Conservation (phyloP, 2,888 invertebrate genomes). For the Oscheius sp. region DNA sequence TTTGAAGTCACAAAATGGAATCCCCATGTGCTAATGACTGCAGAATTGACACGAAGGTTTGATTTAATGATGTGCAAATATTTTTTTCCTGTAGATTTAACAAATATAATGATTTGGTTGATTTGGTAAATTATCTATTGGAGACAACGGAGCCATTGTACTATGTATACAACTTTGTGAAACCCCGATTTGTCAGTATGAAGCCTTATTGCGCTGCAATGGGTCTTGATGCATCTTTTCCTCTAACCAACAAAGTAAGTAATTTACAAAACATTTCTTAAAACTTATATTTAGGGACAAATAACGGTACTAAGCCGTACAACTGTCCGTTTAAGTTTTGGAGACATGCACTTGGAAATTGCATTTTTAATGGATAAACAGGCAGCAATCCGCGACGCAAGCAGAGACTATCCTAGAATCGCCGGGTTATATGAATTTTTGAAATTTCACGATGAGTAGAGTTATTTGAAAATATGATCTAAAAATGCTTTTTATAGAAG, state of each 20-base stretch:
- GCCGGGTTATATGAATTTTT: constrained; percentile 40
- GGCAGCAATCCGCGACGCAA: constrained; percentile 55
- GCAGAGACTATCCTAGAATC: constrained; percentile 42
- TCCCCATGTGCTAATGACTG: constrained; percentile 6
- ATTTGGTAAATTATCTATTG: constrained; percentile 60
- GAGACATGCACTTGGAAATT: constrained; percentile 60
- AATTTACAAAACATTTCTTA: too few species aligned
- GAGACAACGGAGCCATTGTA: constrained; percentile 48
- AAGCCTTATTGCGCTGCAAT: constrained; percentile 44
- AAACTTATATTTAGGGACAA: constrained; percentile 48
- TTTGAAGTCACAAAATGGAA: neutral
- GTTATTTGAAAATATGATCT: neutral
- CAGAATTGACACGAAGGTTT: neutral
- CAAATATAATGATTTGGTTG: constrained; percentile 54
- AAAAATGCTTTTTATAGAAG: neutral
- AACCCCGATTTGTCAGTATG: constrained; percentile 46
- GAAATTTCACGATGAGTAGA: neutral
- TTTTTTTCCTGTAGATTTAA: constrained; percentile 39
- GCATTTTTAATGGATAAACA: constrained; percentile 50
- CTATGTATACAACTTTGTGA: constrained; percentile 52
- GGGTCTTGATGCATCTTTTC: constrained; percentile 47
- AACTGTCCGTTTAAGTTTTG: constrained; percentile 58
- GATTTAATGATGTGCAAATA: neutral
- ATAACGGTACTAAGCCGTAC: constrained; percentile 51
- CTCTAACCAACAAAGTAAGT: constrained; percentile 54